These are phyloP conservation scores for Choreutis nemorana DNA, from an alignment of 2,888 invertebrate species.

Conservation along the genomic window DNA sequence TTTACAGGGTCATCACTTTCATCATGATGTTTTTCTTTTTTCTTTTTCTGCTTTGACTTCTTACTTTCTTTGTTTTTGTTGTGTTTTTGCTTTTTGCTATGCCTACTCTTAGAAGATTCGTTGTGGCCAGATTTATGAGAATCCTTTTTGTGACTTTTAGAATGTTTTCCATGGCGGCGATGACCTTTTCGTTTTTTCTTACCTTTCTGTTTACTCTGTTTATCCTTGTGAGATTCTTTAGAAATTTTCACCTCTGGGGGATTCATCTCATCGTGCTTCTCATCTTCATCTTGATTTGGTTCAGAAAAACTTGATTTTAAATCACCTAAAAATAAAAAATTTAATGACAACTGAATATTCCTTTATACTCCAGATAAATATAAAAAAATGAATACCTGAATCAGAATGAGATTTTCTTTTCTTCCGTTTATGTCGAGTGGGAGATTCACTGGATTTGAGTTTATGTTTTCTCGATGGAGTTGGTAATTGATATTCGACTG, in stretches of 20 bases:
- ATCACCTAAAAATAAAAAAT: constrained; percentile 26
- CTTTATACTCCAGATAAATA: background rate
- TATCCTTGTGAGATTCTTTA: constrained; percentile 50
- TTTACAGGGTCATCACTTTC: constrained; percentile 23
- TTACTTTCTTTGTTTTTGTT: constrained; percentile 52
- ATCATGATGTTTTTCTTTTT: constrained; percentile 44
- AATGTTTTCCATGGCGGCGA: constrained; percentile 55
- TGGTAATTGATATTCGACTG: constrained; percentile 70
- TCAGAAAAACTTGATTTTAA: constrained; percentile 38
- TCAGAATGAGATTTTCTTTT: constrained; percentile 48
- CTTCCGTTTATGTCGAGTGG: constrained; percentile 39
- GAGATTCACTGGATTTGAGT: constrained; percentile 39
- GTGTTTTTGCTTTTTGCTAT: constrained; percentile 41
- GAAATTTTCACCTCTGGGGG: constrained; percentile 20
- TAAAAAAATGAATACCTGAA: constrained; percentile 16
- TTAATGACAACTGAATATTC: background rate
- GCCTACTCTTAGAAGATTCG: constrained; percentile 31
- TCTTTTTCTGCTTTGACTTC: constrained; percentile 56
- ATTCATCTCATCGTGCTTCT: constrained; percentile 10
- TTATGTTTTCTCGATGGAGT: constrained; percentile 56
- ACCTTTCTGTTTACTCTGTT: constrained; percentile 40
- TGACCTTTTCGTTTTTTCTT: constrained; percentile 56
- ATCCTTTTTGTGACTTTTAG: constrained; percentile 46
- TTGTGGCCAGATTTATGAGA: constrained; percentile 35
- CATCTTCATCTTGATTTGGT: constrained; percentile 19